These are phyloP conservation scores for Subanguina moxae DNA, from an alignment of 1,140 invertebrate species.

Conservation along the genomic window DNA sequence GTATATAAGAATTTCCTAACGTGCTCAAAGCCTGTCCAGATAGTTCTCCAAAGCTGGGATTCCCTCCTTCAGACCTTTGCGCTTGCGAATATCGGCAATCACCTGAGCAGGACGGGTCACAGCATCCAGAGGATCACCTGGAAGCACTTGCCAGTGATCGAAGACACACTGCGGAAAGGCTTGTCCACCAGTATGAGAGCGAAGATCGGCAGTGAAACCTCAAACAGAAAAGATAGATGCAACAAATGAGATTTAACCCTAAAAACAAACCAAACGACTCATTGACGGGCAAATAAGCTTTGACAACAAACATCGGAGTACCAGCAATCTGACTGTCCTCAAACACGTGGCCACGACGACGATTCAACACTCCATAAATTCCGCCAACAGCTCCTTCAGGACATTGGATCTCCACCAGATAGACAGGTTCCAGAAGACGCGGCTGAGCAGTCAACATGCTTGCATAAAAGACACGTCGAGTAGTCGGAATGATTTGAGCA, in stretches of 20 bases:
- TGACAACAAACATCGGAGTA: slow-evolving; percentile 97
- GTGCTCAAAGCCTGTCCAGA: slow-evolving; percentile 67
- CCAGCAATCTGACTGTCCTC: slow-evolving; percentile 82
- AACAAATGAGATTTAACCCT: slow-evolving; percentile 18
- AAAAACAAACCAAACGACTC: slow-evolving; percentile 81
- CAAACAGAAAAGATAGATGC: slow-evolving; percentile 30
- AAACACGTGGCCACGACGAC: slow-evolving; percentile 90
- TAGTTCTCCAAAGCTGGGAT: slow-evolving; percentile 85
- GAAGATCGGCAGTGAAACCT: slow-evolving; percentile 92
- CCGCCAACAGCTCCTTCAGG: too few species aligned
- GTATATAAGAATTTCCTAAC: too few species aligned
- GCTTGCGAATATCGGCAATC: slow-evolving; percentile 83
- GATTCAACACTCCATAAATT: too few species aligned
- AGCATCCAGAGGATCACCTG: slow-evolving; percentile 82
- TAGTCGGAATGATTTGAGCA: slow-evolving; percentile 91
- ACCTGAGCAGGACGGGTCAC: slow-evolving; percentile 72
- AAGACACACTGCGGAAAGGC: slow-evolving; percentile 99
- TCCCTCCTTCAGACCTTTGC: slow-evolving; percentile 97
- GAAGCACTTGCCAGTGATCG: too few species aligned
- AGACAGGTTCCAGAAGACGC: too few species aligned
- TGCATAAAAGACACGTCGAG: too few species aligned
- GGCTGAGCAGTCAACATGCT: too few species aligned
- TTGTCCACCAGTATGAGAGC: slow-evolving; percentile 96
- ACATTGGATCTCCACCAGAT: too few species aligned
- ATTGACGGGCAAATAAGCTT: slow-evolving; percentile 95